Conservation (phyloP, 2,113 vertebrate genomes). For the Stigmatopora argus region DNA sequence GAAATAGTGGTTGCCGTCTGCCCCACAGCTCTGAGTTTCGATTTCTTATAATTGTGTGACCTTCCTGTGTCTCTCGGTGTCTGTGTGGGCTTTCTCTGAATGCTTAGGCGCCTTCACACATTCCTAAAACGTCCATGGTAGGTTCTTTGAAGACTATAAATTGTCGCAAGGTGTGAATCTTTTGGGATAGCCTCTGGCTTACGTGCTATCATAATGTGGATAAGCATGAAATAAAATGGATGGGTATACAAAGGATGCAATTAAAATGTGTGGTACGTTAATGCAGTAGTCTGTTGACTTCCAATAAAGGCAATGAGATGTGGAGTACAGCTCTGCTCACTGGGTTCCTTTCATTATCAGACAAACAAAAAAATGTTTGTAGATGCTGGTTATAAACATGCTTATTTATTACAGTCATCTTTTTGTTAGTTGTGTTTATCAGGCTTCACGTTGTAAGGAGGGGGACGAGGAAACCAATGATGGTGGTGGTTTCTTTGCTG, state of each 20-base stretch:
- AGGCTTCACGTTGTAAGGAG: not conserved
- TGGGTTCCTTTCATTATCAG: not conserved
- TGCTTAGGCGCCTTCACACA: no score
- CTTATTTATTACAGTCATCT: not conserved
- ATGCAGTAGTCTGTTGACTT: no score
- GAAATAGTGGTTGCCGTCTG: not conserved
- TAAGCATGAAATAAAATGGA: no score
- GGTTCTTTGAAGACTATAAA: not conserved
- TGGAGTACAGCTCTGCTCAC: not conserved
- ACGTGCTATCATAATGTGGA: no score
- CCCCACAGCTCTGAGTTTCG: no score
- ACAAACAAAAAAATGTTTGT: not conserved
- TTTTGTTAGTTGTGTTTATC: not conserved
- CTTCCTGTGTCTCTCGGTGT: not conserved
- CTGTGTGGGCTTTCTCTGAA: no score
- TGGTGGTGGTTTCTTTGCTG: not conserved
- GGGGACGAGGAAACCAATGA: not conserved
- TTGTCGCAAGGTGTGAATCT: not conserved
- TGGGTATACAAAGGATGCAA: no score
- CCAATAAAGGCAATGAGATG: no score
- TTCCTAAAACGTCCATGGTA: not conserved
- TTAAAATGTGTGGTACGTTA: no score
- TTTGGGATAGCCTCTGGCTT: no score
- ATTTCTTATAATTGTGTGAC: no score
- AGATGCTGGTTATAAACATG: not conserved